Evolutionary conservation across 2,113 vertebrate genomes (phyloP).

Genomic region (Pagrus major): DNA sequence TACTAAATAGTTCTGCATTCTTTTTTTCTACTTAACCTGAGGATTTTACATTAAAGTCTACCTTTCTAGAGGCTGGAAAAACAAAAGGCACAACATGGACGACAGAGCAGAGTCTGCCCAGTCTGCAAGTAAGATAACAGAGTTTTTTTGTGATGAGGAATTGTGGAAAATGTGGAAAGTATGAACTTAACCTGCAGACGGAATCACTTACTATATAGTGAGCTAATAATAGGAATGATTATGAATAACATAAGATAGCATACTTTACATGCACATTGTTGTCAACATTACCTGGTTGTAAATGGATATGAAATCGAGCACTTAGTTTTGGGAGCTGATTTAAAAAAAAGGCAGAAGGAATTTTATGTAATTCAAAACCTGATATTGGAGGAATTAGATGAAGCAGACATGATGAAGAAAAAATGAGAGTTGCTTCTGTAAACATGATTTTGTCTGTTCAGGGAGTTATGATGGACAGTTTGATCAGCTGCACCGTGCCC

Average conservation of each 20-base stretch:
- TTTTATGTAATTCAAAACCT: background rate
- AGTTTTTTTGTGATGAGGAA: background rate
- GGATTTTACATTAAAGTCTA: background rate
- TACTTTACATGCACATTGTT: background rate
- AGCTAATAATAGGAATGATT: background rate
- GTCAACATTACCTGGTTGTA: background rate
- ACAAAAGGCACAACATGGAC: slow-evolving; percentile 79
- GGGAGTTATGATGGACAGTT: slow-evolving; percentile 76
- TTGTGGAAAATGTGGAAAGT: background rate
- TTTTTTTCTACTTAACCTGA: background rate
- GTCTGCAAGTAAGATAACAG: slow-evolving; percentile 77
- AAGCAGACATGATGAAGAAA: background rate
- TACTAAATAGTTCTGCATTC: background rate
- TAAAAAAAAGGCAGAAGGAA: background rate
- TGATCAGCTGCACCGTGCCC: slow-evolving; percentile 79
- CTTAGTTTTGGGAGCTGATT: background rate
- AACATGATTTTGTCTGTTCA: slow-evolving; percentile 57
- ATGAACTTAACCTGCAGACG: background rate
- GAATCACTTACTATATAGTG: background rate
- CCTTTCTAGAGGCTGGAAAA: slow-evolving; percentile 86
- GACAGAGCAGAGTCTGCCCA: slow-evolving; percentile 66
- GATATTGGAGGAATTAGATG: background rate
- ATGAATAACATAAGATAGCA: background rate
- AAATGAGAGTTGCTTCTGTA: background rate
- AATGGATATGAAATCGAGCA: background rate